phyloP scores from a whole-genome alignment of 2,113 vertebrate genomes.

The Scomber colias region DNA sequence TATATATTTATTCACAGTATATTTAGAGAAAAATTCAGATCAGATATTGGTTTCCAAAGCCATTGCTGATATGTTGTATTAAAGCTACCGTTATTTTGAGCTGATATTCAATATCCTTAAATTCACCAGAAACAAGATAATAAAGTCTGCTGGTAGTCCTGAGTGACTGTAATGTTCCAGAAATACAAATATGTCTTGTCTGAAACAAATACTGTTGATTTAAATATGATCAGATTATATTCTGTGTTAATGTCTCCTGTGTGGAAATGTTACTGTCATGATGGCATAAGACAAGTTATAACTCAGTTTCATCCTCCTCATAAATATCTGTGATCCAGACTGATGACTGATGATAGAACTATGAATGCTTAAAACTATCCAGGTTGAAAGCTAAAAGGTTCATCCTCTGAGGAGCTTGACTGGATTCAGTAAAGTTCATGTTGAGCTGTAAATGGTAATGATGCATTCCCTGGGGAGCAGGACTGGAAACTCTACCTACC shows the following conservation, averaged over 20 bases:
- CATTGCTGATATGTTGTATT: slow-evolving; percentile 2
- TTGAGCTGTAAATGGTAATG: no score
- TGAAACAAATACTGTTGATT: not conserved
- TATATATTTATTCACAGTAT: not conserved
- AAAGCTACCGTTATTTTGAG: slow-evolving; percentile 1
- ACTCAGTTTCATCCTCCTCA: no score
- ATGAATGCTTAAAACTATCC: no score
- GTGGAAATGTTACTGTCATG: no score
- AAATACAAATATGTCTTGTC: not conserved
- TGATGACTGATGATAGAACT: no score
- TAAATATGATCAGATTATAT: no score
- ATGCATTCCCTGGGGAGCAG: no score
- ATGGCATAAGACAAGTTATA: no score
- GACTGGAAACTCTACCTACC: no score
- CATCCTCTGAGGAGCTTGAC: not conserved
- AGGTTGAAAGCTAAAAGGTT: not conserved
- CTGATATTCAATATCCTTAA: not conserved
- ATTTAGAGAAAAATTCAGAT: slow-evolving; percentile 15
- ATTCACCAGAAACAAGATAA: not conserved
- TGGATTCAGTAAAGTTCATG: not conserved
- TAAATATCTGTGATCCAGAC: no score
- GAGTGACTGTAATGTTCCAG: not conserved
- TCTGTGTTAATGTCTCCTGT: no score
- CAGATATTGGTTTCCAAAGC: slow-evolving; percentile 14
- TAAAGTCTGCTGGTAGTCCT: not conserved